Percentiles rank a stretch among this genome's conserved stretches.
Evolutionary conservation across 2,797 vertebrate genomes (phyloP).

Genomic region (Hydrocynus forskahlii): DNA sequence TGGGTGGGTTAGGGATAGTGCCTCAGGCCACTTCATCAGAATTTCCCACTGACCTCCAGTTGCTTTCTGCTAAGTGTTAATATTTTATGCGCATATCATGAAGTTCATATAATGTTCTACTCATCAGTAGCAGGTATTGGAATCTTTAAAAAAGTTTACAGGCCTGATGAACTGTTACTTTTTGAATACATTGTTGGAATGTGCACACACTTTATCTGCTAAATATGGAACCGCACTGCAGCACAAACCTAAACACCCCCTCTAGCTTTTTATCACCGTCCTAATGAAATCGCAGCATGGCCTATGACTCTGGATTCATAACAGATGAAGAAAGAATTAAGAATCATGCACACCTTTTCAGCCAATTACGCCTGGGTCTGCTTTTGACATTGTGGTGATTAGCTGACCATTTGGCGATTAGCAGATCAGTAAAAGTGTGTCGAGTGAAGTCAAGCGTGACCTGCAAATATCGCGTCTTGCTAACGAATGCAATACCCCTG

Average conservation of each 20-base stretch:
- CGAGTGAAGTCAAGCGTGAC: slow-evolving; percentile 52
- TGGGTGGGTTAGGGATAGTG: slow-evolving; percentile 64
- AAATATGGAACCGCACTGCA: background rate
- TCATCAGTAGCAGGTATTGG: background rate
- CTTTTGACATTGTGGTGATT: slow-evolving; percentile 42
- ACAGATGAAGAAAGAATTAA: slow-evolving; percentile 40
- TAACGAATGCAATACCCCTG: slow-evolving; percentile 36
- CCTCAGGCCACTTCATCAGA: slow-evolving; percentile 46
- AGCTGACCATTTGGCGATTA: slow-evolving; percentile 47
- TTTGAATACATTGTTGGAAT: background rate
- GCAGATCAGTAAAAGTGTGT: slow-evolving; percentile 47
- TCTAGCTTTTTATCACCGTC: slow-evolving; percentile 8
- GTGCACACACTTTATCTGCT: slow-evolving; percentile 1
- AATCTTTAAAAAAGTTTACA: background rate
- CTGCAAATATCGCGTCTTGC: slow-evolving; percentile 38
- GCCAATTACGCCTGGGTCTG: slow-evolving; percentile 36
- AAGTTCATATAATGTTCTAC: background rate
- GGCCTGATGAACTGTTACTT: background rate
- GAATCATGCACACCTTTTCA: slow-evolving; percentile 25
- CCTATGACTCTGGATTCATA: slow-evolving; percentile 18
- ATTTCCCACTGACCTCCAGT: slow-evolving; percentile 20
- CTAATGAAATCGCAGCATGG: slow-evolving; percentile 38
- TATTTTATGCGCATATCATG: slow-evolving; percentile 31
- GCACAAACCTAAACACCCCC: background rate
- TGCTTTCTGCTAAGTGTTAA: slow-evolving; percentile 31